A percentile compares a stretch with the other conserved stretches of the same genome.
Conservation (phyloP, 1,140 invertebrate genomes). For the Lineus longissimus region DNA sequence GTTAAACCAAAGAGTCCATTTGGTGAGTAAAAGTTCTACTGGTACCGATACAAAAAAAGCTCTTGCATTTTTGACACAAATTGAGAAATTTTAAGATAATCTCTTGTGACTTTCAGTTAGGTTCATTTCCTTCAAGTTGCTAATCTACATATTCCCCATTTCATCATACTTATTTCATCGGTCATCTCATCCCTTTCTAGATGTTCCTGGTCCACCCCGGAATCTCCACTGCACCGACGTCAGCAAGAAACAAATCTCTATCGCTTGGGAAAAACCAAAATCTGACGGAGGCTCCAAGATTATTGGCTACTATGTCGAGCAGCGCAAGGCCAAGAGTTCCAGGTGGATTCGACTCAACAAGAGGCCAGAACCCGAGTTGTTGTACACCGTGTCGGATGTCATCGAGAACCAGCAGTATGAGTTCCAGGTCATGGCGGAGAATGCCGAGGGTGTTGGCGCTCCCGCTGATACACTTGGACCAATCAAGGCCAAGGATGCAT, state of each 20-base stretch:
- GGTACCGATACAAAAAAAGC: not conserved
- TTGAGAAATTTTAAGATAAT: too few species aligned
- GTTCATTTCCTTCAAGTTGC: too few species aligned
- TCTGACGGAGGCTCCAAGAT: conserved; percentile 31
- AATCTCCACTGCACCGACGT: conserved; percentile 59
- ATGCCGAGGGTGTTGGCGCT: conserved; percentile 87
- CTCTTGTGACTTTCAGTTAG: too few species aligned
- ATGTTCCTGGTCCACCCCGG: conserved; percentile 17
- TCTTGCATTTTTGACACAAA: not conserved
- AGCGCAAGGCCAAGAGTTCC: conserved; percentile 67
- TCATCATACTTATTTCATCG: not conserved
- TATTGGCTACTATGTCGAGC: conserved; percentile 89
- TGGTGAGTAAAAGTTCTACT: conserved; percentile 29
- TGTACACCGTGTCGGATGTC: conserved; percentile 81
- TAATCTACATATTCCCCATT: not conserved
- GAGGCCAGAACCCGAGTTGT: conserved; percentile 57
- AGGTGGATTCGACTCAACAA: conserved; percentile 60
- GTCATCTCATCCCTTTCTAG: conserved; percentile 14
- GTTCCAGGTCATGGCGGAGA: conserved; percentile 87
- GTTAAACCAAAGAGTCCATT: conserved; percentile 41
- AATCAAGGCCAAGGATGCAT: conserved; percentile 80
- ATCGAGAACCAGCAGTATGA: conserved; percentile 92
- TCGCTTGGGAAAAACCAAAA: conserved; percentile 59
- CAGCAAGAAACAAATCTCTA: conserved; percentile 71
- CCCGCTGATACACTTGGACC: conserved; percentile 58